Conservation (phyloP, 2,888 invertebrate genomes). For the Autographa gamma region DNA sequence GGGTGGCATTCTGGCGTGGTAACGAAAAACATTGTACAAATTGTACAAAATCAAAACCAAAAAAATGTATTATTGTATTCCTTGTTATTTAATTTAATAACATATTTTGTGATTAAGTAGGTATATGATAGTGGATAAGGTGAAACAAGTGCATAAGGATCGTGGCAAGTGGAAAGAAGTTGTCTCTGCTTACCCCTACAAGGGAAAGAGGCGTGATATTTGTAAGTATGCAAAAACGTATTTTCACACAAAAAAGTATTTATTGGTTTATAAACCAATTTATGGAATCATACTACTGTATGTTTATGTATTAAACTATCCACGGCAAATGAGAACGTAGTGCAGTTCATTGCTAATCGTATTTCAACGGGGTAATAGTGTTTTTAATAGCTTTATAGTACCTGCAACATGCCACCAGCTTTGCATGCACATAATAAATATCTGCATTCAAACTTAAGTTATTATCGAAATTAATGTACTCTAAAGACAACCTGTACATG, state of each 20-base stretch:
- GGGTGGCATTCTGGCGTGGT: background rate
- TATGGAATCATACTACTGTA: background rate
- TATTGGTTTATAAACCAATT: background rate
- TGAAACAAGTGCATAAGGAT: too few species aligned
- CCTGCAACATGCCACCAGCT: background rate
- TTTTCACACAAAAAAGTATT: background rate
- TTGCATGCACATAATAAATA: slow-evolving; percentile 10
- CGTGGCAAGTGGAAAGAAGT: too few species aligned
- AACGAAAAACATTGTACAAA: background rate
- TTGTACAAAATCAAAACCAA: too few species aligned
- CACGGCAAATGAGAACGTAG: slow-evolving; percentile 2
- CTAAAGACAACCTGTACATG: background rate
- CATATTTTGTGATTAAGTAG: too few species aligned
- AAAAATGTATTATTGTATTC: background rate
- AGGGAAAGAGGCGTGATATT: too few species aligned
- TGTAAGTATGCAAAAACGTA: too few species aligned
- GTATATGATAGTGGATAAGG: too few species aligned
- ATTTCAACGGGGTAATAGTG: slow-evolving; percentile 21
- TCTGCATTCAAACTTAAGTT: slow-evolving; percentile 6
- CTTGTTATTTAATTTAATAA: too few species aligned
- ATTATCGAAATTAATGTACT: background rate
- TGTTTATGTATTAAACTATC: background rate
- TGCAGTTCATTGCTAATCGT: slow-evolving; percentile 29
- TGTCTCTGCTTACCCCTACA: too few species aligned
- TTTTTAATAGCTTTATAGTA: slow-evolving; percentile 7